A percentile compares a stretch with the other conserved stretches of the same genome.
Conservation (phyloP, 2,888 invertebrate species). For the Lamellibrachia columna region DNA sequence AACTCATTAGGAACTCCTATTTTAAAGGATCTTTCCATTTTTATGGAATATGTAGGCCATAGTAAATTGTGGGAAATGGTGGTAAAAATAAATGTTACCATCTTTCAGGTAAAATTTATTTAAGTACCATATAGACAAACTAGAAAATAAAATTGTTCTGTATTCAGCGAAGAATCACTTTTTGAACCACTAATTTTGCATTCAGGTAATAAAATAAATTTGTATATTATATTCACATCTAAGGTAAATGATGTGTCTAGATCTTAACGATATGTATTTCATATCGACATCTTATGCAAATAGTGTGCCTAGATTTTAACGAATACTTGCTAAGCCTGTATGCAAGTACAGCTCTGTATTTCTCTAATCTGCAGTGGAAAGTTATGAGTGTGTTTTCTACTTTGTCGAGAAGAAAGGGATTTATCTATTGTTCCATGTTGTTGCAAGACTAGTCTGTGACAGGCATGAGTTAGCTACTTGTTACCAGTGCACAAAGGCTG, state of each 20-base stretch:
- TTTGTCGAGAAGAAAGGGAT: background rate
- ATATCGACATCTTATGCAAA: background rate
- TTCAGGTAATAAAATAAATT: background rate
- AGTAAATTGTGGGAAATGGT: too few relatives aligned
- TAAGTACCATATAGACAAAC: too few relatives aligned
- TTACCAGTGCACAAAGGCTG: slow-evolving; percentile 5
- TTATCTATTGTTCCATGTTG: background rate
- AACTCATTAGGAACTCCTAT: too few relatives aligned
- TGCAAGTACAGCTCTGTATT: background rate
- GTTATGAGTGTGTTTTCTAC: background rate
- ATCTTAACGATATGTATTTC: background rate
- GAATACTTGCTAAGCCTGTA: background rate
- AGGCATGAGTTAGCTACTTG: background rate
- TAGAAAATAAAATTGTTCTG: too few relatives aligned
- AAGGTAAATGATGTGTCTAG: background rate
- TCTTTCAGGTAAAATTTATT: too few relatives aligned
- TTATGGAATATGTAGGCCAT: too few relatives aligned
- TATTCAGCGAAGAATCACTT: too few relatives aligned
- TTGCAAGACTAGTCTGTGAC: background rate
- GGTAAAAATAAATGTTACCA: too few relatives aligned
- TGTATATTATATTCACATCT: background rate
- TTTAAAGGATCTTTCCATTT: too few relatives aligned
- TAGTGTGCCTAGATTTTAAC: background rate
- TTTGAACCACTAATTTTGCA: background rate
- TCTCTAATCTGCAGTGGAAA: background rate